Base-by-base conservation (phyloP, 2,797 vertebrate genomes). In the Aythya fuligula region DNA sequence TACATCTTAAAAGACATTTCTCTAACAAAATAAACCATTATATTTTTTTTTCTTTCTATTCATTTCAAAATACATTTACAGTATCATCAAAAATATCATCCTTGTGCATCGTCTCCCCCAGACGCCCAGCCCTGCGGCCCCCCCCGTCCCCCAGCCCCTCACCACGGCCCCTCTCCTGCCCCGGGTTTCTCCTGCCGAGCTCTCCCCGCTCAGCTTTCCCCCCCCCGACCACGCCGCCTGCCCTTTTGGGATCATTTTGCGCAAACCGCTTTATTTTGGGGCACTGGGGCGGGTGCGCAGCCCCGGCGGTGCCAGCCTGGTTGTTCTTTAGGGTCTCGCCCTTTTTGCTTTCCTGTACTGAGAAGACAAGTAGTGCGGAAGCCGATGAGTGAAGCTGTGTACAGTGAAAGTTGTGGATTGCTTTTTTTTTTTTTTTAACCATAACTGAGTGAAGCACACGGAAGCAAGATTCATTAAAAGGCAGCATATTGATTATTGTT, bases 401-500 rank as follows among this genome's bases (percentile, higher is more conserved):
- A 97, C 90, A 94, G 96, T 95, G 96, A 95, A 77, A 91, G 96
- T 96, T 97, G 97, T 97, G 97, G 97, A 94, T 92, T 95, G 93
- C 74, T 95, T 72, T 90, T 43, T 47, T 47, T 89, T 89, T 93
- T 93, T 89, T 94, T 92, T 89, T 77, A 95, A 97, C 97, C 97
- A 94, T 93, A 97, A 96, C 90, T 96, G 97, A 97, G 96, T 95
- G 90, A 97, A 98, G 97, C 98, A 96, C 92, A 87, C 96, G 96
- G 97, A 98, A 98, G 98, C 97, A 98, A 98, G 98, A 96, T 96
- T 97, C 98, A 98, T 98, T 98, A 97, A 97, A 98, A 98, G 98
- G 98, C 98, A 98, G 98, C 98, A 97, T 98, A 98, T 97, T 97
- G 98, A 98, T 98, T 96, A 98, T 98, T 98, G 97, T 89, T 98